Evolutionary conservation across 2,113 vertebrate genomes (phyloP).

Genomic region (Cinclus cinclus): DNA sequence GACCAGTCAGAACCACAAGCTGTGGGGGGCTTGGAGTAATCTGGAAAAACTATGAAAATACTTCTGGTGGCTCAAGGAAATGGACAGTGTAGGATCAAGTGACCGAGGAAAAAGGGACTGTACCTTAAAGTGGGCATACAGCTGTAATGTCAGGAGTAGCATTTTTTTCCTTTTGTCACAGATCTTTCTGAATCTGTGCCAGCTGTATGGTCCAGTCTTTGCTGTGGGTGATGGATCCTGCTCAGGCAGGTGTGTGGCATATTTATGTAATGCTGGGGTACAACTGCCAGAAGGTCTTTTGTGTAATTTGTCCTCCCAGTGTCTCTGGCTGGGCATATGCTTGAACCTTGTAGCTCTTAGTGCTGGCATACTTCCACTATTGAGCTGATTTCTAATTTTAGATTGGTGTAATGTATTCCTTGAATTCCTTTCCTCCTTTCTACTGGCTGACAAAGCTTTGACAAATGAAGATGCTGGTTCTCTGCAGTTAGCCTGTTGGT

Average conservation of each 20-base stretch:
- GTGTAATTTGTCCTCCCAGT: conserved; percentile 30
- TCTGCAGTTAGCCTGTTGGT: conserved; percentile 33
- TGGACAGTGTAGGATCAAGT: neutral
- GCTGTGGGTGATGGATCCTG: neutral
- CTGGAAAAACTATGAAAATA: neutral
- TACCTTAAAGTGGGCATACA: neutral
- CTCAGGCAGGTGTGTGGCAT: neutral
- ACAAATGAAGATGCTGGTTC: conserved; percentile 46
- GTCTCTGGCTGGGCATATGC: conserved; percentile 39
- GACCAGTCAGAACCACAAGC: neutral
- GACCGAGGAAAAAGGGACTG: neutral
- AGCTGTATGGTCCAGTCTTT: neutral
- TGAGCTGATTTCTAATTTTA: conserved; percentile 35
- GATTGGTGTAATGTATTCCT: conserved; percentile 26
- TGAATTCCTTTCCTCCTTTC: conserved; percentile 4
- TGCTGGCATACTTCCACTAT: conserved; percentile 18
- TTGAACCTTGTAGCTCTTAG: conserved; percentile 21
- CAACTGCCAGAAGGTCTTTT: conserved; percentile 5
- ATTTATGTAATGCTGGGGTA: neutral
- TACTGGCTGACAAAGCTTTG: conserved; percentile 24
- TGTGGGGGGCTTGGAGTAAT: neutral
- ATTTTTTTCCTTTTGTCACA: neutral
- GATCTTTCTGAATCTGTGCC: neutral
- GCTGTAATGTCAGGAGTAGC: neutral
- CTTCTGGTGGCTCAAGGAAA: neutral